Conservation (phyloP, 1,140 invertebrate species). For the Mercenaria mercenaria region DNA sequence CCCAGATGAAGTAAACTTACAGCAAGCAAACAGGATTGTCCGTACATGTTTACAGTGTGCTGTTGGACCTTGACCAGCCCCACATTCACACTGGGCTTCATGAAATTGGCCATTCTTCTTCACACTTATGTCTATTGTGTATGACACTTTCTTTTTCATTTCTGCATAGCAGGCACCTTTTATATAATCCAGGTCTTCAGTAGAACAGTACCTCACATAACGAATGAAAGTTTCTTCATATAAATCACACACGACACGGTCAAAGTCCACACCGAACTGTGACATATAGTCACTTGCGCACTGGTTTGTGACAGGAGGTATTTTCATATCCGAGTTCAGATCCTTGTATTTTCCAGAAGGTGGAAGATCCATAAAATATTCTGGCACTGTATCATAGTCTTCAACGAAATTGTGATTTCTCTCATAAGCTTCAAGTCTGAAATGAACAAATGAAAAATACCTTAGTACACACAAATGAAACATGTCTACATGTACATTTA, state of each 20-base stretch:
- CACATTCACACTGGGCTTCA: slow-evolving; percentile 75
- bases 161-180: slow-evolving; percentile 60
- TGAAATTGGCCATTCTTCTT: slow-evolving; percentile 43
- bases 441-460: slow-evolving; percentile 53
- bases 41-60: slow-evolving; percentile 71
- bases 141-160: slow-evolving; percentile 64
- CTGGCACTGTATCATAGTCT: neutral
- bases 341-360: neutral
- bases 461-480: too few relatives aligned
- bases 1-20: neutral
- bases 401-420: neutral
- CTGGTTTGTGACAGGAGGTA: neutral
- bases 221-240: slow-evolving; percentile 36
- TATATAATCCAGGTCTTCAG: slow-evolving; percentile 8
- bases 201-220: neutral
- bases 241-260: slow-evolving; percentile 4
- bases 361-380: neutral
- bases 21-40: slow-evolving; percentile 48
- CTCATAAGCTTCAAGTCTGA: neutral
- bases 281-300: neutral
- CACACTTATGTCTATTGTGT: slow-evolving; percentile 67
- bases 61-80: slow-evolving; percentile 70
- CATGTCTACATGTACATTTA: too few relatives aligned
- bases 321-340: neutral
- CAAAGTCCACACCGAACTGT: slow-evolving; percentile 6